Conservation (phyloP, 2,888 invertebrate species). For the Pegoplata infirma region DNA sequence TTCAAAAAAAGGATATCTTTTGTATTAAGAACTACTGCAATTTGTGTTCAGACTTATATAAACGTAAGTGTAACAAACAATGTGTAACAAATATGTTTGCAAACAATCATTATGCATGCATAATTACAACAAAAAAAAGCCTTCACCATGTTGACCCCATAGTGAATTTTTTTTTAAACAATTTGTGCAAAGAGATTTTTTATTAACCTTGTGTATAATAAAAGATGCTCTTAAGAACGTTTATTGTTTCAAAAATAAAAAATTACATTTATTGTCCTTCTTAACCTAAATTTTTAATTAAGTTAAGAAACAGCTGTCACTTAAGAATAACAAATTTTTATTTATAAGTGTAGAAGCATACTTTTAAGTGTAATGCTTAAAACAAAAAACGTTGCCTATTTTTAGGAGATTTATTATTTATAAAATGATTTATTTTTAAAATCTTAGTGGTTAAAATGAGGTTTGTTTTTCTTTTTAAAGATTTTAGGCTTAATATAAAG, state of each 20-base stretch:
- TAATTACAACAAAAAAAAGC: conserved; percentile 4
- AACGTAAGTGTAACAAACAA: conserved; percentile 31
- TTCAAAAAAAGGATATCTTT: conserved; percentile 5
- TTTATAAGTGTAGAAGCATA: not conserved
- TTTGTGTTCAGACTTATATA: not conserved
- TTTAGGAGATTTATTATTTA: not conserved
- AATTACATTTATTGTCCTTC: conserved; percentile 2
- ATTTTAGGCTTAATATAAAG: no score
- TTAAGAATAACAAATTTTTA: not conserved
- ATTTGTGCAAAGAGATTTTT: conserved; percentile 18
- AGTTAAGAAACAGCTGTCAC: conserved; percentile 5
- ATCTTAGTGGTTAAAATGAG: no score
- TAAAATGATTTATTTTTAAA: not conserved
- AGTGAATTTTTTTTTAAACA: not conserved
- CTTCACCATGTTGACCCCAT: conserved; percentile 18
- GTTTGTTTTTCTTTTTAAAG: no score
- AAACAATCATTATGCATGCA: conserved; percentile 7
- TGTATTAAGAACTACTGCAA: conserved; percentile 14
- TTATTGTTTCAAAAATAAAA: not conserved
- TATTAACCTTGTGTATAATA: conserved; percentile 12
- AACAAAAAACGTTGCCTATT: not conserved
- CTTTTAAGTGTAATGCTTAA: not conserved
- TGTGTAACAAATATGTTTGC: conserved; percentile 2
- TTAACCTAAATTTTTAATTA: conserved; percentile 21
- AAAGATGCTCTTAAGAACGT: not conserved